Evolutionary conservation across 2,113 vertebrate species (phyloP).

Genomic region (Myxocyprinus asiaticus): DNA sequence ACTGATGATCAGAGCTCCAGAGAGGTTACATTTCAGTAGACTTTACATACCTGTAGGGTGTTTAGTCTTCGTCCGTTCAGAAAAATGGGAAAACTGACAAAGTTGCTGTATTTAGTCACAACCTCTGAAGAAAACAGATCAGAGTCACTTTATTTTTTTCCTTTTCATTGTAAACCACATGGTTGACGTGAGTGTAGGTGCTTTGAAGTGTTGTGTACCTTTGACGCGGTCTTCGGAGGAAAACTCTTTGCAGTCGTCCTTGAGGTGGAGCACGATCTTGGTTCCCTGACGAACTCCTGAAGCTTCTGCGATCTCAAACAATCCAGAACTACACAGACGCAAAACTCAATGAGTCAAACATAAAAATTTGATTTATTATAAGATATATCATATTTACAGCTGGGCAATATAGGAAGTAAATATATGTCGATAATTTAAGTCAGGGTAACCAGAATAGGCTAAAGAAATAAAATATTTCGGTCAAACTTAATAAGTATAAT

Average conservation of each 20-base stretch:
- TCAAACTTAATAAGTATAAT: too few species aligned
- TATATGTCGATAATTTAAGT: too few species aligned
- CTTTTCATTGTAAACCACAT: background rate
- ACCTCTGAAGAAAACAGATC: slow-evolving; percentile 79
- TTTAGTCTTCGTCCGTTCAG: slow-evolving; percentile 90
- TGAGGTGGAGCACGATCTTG: slow-evolving; percentile 92
- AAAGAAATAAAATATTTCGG: too few species aligned
- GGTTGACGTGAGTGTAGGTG: background rate
- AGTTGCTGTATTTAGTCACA: slow-evolving; percentile 97
- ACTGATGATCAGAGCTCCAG: too few species aligned
- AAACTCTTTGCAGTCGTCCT: slow-evolving; percentile 92
- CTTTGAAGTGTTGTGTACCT: slow-evolving; percentile 70
- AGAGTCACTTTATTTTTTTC: background rate
- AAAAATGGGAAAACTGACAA: slow-evolving; percentile 92
- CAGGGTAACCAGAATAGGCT: too few species aligned
- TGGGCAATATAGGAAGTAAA: too few species aligned
- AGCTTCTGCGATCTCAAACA: slow-evolving; percentile 91
- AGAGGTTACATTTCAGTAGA: background rate
- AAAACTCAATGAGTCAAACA: slow-evolving; percentile 52
- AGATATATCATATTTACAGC: too few species aligned
- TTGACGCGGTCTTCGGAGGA: slow-evolving; percentile 87
- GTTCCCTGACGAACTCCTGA: slow-evolving; percentile 88
- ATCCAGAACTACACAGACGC: slow-evolving; percentile 82
- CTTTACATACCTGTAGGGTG: slow-evolving; percentile 86
- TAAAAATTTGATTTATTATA: background rate